Conservation (phyloP, 1,140 invertebrate genomes). For the Zophobas atratus region DNA sequence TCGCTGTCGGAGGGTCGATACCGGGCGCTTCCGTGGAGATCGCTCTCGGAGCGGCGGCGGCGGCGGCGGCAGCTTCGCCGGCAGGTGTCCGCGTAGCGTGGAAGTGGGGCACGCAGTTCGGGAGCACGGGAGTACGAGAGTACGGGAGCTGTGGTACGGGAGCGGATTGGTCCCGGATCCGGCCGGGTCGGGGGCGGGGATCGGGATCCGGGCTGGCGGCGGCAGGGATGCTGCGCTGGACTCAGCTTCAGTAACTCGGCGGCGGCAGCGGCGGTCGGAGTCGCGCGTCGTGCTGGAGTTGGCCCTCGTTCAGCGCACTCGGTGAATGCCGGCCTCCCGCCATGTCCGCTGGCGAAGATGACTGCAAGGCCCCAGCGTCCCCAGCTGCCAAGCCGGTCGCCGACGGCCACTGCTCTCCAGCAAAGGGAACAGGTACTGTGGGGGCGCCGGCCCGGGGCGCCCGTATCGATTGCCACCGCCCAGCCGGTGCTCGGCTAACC, state of each 20-base stretch:
- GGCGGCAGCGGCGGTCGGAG: constrained; percentile 49
- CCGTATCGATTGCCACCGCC: constrained; percentile 48
- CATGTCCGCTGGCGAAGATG: constrained; percentile 62
- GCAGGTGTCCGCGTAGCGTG: not conserved
- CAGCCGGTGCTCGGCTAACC: constrained; percentile 48
- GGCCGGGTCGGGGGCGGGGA: constrained; percentile 47
- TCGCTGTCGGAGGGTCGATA: not conserved
- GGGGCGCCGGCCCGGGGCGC: constrained; percentile 26
- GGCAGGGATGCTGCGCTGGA: constrained; percentile 55
- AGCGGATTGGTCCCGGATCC: constrained; percentile 33
- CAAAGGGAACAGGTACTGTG: constrained; percentile 60
- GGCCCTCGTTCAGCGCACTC: constrained; percentile 38
- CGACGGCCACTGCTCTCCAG: constrained; percentile 63
- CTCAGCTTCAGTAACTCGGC: constrained; percentile 52
- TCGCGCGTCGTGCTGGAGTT: constrained; percentile 49
- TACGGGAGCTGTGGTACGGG: constrained; percentile 42
- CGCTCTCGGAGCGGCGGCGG: too few species aligned
- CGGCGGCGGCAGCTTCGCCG: not conserved
- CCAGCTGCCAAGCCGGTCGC: constrained; percentile 60
- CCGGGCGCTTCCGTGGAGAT: too few species aligned
- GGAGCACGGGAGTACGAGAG: constrained; percentile 38
- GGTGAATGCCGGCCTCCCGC: constrained; percentile 49
- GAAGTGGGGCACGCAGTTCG: constrained; percentile 18
- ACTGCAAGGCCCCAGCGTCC: constrained; percentile 61
- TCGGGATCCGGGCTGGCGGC: constrained; percentile 50